Evolutionary conservation across 1,140 invertebrate species (phyloP).

Genomic region (Eciton burchellii): DNA sequence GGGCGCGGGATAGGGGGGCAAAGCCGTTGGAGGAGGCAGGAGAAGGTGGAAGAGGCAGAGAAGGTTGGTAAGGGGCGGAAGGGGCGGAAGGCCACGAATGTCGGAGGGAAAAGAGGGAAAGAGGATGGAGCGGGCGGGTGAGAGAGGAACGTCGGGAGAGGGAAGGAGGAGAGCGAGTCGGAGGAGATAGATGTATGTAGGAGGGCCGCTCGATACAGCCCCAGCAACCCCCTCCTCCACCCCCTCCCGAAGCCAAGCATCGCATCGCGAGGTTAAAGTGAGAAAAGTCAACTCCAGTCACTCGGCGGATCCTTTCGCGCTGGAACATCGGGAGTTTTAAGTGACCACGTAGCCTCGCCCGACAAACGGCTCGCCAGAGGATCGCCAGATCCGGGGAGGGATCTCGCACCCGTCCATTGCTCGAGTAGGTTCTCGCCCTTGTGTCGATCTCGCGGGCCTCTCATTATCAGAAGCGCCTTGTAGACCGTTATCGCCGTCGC

Average conservation of each 20-base stretch:
- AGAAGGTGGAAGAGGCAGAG: slow-evolving; percentile 78
- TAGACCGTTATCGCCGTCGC: slow-evolving; percentile 22
- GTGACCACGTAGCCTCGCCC: slow-evolving; percentile 42
- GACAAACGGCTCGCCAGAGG: slow-evolving; percentile 46
- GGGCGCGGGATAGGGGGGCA: slow-evolving; percentile 72
- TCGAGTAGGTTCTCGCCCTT: background rate
- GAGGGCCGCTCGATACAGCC: slow-evolving; percentile 86
- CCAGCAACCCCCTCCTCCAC: slow-evolving; percentile 83
- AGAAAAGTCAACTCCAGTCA: slow-evolving; percentile 85
- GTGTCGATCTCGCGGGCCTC: slow-evolving; percentile 4
- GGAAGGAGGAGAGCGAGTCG: slow-evolving; percentile 80
- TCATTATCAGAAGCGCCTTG: slow-evolving; percentile 25
- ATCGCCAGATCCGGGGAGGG: slow-evolving; percentile 34
- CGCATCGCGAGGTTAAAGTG: slow-evolving; percentile 85
- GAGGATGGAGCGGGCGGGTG: slow-evolving; percentile 73
- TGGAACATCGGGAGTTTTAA: slow-evolving; percentile 75
- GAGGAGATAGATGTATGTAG: slow-evolving; percentile 86
- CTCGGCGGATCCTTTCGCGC: slow-evolving; percentile 80
- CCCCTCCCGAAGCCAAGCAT: slow-evolving; percentile 83
- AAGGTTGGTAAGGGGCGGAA: slow-evolving; percentile 77
- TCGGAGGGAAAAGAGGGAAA: slow-evolving; percentile 84
- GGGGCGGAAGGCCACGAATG: slow-evolving; percentile 82
- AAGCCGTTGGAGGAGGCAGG: slow-evolving; percentile 69
- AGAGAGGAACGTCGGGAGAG: slow-evolving; percentile 75
- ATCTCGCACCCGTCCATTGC: slow-evolving; percentile 2